These are phyloP conservation scores for Delphinus delphis DNA, from an alignment of 2,113 vertebrate species.

Conservation along the genomic window DNA sequence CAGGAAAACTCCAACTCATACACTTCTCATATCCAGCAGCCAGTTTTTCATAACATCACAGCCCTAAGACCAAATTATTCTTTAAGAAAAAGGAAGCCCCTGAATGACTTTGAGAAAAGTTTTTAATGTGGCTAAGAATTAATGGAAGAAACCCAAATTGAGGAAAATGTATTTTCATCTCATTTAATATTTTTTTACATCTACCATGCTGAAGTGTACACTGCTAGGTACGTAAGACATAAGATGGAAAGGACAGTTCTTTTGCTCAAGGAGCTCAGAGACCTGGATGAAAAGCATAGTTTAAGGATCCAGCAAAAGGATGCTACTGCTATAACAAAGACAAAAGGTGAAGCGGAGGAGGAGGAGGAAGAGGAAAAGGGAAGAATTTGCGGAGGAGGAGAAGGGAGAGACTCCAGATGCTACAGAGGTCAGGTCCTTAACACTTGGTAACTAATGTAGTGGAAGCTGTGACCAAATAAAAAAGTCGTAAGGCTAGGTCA, in stretches of 20 bases:
- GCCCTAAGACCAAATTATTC: background rate
- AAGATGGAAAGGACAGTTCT: constrained; percentile 1
- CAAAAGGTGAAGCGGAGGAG: background rate
- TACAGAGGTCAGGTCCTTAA: background rate
- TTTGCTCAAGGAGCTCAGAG: background rate
- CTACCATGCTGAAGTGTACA: background rate
- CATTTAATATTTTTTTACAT: background rate
- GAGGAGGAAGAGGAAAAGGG: background rate
- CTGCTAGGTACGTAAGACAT: background rate
- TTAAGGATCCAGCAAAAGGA: background rate
- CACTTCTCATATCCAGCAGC: background rate
- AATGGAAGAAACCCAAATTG: background rate
- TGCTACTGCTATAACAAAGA: background rate
- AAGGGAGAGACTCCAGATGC: background rate
- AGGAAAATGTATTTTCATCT: background rate
- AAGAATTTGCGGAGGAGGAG: background rate
- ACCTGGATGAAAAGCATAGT: background rate
- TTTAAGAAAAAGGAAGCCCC: background rate
- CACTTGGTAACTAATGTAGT: background rate
- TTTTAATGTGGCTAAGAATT: background rate
- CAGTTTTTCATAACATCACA: background rate
- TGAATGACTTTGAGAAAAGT: constrained; percentile 6
- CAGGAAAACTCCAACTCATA: constrained; percentile 14
- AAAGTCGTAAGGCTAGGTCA: background rate
- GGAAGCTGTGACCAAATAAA: background rate